Evolutionary conservation across 2,888 invertebrate genomes (phyloP), one percentile per base, ranked within the genome.

Genomic region (Synanthedon andrenaeformis): DNA sequence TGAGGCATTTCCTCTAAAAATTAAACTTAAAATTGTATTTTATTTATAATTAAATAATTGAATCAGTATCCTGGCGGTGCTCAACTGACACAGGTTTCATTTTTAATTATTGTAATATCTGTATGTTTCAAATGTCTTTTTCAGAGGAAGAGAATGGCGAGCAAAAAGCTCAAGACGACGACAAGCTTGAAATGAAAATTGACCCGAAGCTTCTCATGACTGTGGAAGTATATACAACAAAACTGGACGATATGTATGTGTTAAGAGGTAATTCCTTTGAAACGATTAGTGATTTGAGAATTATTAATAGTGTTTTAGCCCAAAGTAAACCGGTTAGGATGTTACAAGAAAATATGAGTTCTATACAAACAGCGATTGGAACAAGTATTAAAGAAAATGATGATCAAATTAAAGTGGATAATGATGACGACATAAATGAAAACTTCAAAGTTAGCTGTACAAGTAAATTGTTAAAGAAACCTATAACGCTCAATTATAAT

Each of bases 141-240:
- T 45, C 45, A 45, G 45, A 45, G 13, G 14, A 45, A 45, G 45
- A n/a, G 13, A 45, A 11, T 35, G 10, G 8, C 1, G 35, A 10
- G 35, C 35, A 35, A 10, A 35, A 35, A 10, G 6, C 8, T 35
- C 54, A 56, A 23, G 54, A 56, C n/a, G 57, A 56, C 3, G 57
- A 67, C 14, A 52, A 23, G 23, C 23, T 54, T 12, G 57, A 10
- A 35, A 35, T 61, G 6, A 72, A 69, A 59, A 77, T 85, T 50
- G 86, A 87, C 59, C 58, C 67, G 1, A 87, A 87, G 65, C 70
- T 87, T 12, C 61, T 84, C 8, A 74, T 84, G 71, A 59, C 65
- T 28, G 79, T 85, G 2, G 65, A 74, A 1, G 74, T 83, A 0
- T 81, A 74, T 53, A 82, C 80, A 1, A 73, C 69, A 41, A 82